phyloP scores from a whole-genome alignment of 2,113 vertebrate genomes.

The Chaetorhynchus papuensis region DNA sequence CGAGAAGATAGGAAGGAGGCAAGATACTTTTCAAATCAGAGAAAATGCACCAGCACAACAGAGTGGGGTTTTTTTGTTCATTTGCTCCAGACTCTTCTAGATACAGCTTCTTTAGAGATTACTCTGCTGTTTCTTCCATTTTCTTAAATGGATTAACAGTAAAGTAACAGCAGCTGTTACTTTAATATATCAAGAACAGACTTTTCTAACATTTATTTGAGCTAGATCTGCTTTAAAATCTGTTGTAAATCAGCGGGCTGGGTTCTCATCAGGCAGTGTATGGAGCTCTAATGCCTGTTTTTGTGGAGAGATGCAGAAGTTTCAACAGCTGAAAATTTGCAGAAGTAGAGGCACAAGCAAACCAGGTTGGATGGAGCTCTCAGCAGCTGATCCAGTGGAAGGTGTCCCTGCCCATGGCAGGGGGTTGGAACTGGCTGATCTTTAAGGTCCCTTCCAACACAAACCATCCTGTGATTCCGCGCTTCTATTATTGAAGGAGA shows the following conservation, averaged over 20 bases:
- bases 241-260: not conserved
- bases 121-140: not conserved
- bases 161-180: not conserved
- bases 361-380: not conserved
- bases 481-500: not conserved
- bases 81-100: not conserved
- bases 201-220: not conserved
- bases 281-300: not conserved
- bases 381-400: not conserved
- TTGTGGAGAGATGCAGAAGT: not conserved
- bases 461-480: not conserved
- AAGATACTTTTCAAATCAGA: not conserved
- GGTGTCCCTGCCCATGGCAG: not conserved
- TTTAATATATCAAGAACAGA: not conserved
- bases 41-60: not conserved
- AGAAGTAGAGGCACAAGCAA: not conserved
- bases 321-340: not conserved
- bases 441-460: not conserved
- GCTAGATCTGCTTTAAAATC: not conserved
- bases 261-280: not conserved
- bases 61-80: not conserved
- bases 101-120: not conserved
- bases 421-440: not conserved
- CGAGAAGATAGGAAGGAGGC: not conserved
- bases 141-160: not conserved